phyloP scores from a whole-genome alignment of 2,797 vertebrate species.

The Gobionotothen gibberifrons region DNA sequence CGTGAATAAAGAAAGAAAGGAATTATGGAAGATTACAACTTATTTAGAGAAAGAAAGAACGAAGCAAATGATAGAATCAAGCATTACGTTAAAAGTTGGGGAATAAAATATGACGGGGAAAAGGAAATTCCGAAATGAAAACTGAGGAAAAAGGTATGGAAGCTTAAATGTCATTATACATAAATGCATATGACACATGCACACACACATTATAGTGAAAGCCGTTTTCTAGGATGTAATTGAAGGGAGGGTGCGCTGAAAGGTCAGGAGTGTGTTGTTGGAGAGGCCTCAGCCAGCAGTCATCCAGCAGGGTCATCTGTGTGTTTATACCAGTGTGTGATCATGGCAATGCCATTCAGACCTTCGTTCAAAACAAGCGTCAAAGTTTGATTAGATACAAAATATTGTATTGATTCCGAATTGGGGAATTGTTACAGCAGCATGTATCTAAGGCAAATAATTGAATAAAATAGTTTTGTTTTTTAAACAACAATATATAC shows the following conservation, averaged over 20 bases:
- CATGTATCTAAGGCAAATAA: too few relatives aligned
- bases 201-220: slow-evolving; percentile 15
- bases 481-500: too few relatives aligned
- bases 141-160: not conserved
- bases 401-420: too few relatives aligned
- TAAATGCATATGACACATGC: slow-evolving; percentile 6
- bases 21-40: too few relatives aligned
- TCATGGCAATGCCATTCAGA: slow-evolving; percentile 5
- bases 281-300: slow-evolving; percentile 62
- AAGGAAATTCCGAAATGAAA: not conserved
- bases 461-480: too few relatives aligned
- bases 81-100: too few relatives aligned
- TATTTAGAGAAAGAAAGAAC: not conserved
- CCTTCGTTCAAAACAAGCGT: slow-evolving; percentile 29
- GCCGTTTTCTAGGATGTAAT: slow-evolving; percentile 81
- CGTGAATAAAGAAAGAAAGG: not conserved
- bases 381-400: not conserved
- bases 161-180: not conserved
- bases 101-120: not conserved
- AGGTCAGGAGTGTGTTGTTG: slow-evolving; percentile 68
- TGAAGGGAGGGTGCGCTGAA: slow-evolving; percentile 71
- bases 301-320: slow-evolving; percentile 35
- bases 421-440: too few relatives aligned
- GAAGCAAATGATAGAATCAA: too few relatives aligned
- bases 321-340: slow-evolving; percentile 29